These are phyloP conservation scores for Rhinatrema bivittatum DNA, from an alignment of 2,797 vertebrate genomes.

Conservation along the genomic window DNA sequence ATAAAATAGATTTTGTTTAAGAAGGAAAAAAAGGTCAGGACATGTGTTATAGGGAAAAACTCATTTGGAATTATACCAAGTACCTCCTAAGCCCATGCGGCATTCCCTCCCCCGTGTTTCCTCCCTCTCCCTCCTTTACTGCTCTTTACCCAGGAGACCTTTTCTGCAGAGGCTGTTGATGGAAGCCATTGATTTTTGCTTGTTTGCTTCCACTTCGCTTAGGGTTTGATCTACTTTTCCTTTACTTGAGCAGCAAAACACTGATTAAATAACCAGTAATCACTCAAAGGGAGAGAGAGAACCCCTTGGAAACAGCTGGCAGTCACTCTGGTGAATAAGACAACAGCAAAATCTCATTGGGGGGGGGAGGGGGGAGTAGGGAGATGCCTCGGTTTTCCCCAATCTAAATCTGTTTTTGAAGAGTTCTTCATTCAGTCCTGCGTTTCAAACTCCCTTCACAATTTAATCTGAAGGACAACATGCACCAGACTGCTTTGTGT, in stretches of 20 bases:
- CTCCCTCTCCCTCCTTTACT: background rate
- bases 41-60: constrained; percentile 50
- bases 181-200: constrained; percentile 5
- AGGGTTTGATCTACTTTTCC: constrained; percentile 4
- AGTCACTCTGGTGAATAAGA: too few species aligned
- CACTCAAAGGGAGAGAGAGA: constrained; percentile 1
- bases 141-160: background rate
- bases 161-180: background rate
- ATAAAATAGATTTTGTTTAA: constrained; percentile 59
- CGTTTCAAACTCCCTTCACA: too few species aligned
- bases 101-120: background rate
- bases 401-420: too few species aligned
- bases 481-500: too few species aligned
- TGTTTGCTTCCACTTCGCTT: background rate
- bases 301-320: background rate
- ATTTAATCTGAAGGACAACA: too few species aligned
- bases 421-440: too few species aligned
- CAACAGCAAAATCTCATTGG: too few species aligned
- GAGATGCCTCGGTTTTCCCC: too few species aligned
- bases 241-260: background rate
- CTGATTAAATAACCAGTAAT: background rate
- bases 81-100: too few species aligned
- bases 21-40: constrained; percentile 69
- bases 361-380: too few species aligned
- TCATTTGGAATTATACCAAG: constrained; percentile 39